A percentile compares a stretch with the other conserved stretches of the same genome.
These are phyloP conservation scores for Ormyrus labotus DNA, from an alignment of 2,888 invertebrate genomes.

Conservation along the genomic window DNA sequence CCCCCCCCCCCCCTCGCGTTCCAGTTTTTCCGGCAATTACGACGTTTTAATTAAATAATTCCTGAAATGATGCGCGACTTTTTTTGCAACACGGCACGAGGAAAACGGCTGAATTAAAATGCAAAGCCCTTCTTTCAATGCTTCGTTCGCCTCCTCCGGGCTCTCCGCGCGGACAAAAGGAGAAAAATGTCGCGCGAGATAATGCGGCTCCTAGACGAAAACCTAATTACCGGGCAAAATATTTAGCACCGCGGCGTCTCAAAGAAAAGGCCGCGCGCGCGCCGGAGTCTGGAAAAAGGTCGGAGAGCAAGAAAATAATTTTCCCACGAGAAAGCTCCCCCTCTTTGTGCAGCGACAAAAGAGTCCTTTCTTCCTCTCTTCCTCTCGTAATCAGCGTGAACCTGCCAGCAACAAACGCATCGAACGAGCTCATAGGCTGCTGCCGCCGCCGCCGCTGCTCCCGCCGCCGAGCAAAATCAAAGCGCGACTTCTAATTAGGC, in stretches of 20 bases:
- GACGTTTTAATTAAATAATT: too few species aligned
- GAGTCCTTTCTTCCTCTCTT: not conserved
- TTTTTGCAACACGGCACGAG: too few species aligned
- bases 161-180: too few species aligned
- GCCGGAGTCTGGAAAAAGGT: not conserved
- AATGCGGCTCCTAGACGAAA: not conserved
- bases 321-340: not conserved
- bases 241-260: too few species aligned
- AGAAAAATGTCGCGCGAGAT: not conserved
- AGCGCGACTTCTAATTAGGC: constrained; percentile 40
- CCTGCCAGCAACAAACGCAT: not conserved
- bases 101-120: too few species aligned
- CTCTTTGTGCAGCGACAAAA: not conserved
- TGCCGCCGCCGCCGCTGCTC: not conserved
- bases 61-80: too few species aligned
- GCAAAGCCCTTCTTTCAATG: too few species aligned
- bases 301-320: constrained; percentile 2
- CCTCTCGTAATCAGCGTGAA: not conserved
- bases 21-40: not conserved
- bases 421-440: not conserved
- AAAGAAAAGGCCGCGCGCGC: not conserved
- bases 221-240: not conserved
- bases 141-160: too few species aligned
- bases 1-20: too few species aligned
- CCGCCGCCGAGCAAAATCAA: constrained; percentile 19